Percentiles rank a stretch among this genome's conserved stretches.
These are phyloP conservation scores for Yoshiicerus persimilis DNA, from an alignment of 1,140 invertebrate genomes.

Conservation along the genomic window DNA sequence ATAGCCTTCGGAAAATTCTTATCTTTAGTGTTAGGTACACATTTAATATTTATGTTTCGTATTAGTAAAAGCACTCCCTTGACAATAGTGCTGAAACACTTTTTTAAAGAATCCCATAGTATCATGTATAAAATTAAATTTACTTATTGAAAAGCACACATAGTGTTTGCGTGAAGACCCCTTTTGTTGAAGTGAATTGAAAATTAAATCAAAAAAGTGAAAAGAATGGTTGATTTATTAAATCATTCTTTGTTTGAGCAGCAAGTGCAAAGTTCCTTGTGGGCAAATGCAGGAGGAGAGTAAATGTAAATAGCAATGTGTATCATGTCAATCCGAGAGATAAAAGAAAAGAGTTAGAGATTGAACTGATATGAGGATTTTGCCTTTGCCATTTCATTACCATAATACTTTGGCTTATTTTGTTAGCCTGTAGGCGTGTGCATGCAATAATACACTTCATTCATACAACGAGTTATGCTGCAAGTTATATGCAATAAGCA, in stretches of 20 bases:
- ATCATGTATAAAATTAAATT: neutral
- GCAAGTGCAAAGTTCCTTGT: neutral
- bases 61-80: neutral
- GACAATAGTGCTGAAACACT: neutral
- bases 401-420: neutral
- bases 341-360: neutral
- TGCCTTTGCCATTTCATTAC: neutral
- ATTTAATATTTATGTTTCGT: neutral
- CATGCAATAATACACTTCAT: neutral
- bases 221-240: neutral
- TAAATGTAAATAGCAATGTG: neutral
- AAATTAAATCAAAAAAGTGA: neutral
- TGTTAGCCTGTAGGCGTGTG: neutral
- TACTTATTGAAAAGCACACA: neutral
- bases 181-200: neutral
- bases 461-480: neutral
- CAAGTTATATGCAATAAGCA: no score
- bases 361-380: neutral
- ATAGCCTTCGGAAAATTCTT: neutral
- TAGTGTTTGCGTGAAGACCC: neutral
- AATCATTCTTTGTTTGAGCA: neutral
- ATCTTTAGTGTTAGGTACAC: neutral
- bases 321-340: neutral
- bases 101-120: neutral
- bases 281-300: neutral